Evolutionary conservation across 2,888 invertebrate species (phyloP).

Genomic region (Oeneis ivallda): DNA sequence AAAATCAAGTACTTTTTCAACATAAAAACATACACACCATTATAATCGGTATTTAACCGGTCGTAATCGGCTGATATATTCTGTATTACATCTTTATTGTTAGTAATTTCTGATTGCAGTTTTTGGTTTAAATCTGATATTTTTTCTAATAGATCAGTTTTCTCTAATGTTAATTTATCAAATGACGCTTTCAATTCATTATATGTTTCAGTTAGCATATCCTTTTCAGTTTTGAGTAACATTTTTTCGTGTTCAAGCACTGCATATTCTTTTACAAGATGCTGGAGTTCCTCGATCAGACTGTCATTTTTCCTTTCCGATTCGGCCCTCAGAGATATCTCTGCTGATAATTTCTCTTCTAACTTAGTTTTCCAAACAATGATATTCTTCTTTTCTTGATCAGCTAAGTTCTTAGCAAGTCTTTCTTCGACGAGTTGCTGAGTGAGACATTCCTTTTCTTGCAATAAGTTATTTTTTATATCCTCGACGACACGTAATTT

Average conservation of each 20-base stretch:
- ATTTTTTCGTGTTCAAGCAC: constrained; percentile 27
- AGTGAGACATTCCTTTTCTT: constrained; percentile 51
- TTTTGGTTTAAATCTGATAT: constrained; percentile 31
- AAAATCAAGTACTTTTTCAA: not conserved
- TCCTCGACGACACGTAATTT: constrained; percentile 27
- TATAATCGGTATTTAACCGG: constrained; percentile 44
- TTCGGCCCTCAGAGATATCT: constrained; percentile 10
- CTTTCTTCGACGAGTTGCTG: constrained; percentile 53
- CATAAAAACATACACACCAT: constrained; percentile 46
- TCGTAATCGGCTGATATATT: constrained; percentile 41
- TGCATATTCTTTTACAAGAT: constrained; percentile 17
- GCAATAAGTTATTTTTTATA: constrained; percentile 31
- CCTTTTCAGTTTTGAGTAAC: constrained; percentile 29
- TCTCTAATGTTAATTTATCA: constrained; percentile 28
- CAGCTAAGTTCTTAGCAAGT: constrained; percentile 46
- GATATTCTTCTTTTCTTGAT: constrained; percentile 48
- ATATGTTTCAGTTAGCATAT: constrained; percentile 21
- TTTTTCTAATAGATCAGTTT: constrained; percentile 40
- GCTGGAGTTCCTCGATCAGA: constrained; percentile 12
- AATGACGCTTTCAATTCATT: constrained; percentile 18
- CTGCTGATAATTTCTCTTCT: constrained; percentile 24
- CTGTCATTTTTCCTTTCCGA: constrained; percentile 21
- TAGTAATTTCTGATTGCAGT: constrained; percentile 25
- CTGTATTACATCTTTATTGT: constrained; percentile 36
- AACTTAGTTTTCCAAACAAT: constrained; percentile 34